A percentile compares a stretch with the other conserved stretches of the same genome.
Conservation (phyloP, 2,797 vertebrate species). For the Gymnoscopelus braueri region DNA sequence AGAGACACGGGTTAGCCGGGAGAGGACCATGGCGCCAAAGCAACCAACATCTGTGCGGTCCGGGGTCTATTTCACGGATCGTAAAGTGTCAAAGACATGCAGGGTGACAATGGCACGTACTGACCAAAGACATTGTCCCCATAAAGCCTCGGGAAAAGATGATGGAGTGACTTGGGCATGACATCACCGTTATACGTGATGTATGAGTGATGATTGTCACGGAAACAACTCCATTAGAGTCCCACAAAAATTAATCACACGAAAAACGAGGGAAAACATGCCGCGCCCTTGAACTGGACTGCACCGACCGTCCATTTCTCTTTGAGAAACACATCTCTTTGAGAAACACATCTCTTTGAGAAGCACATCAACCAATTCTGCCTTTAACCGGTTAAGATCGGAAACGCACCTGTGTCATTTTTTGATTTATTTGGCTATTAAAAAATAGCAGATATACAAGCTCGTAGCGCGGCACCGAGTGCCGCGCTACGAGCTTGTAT, state of each 20-base stretch:
- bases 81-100: slow-evolving; percentile 64
- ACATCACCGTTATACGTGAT: slow-evolving; percentile 45
- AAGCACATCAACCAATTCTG: too few species aligned
- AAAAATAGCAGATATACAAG: too few species aligned
- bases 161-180: slow-evolving; percentile 48
- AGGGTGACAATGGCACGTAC: slow-evolving; percentile 47
- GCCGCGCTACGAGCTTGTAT: too few species aligned
- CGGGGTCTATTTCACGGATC: slow-evolving; percentile 67
- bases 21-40: slow-evolving; percentile 26
- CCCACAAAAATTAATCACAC: slow-evolving; percentile 10
- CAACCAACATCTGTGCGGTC: slow-evolving; percentile 33
- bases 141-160: slow-evolving; percentile 49
- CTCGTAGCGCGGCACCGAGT: too few species aligned
- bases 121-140: slow-evolving; percentile 43
- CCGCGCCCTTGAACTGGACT: too few species aligned
- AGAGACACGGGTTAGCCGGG: not conserved
- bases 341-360: too few species aligned
- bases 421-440: too few species aligned
- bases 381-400: too few species aligned
- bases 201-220: slow-evolving; percentile 42
- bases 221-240: slow-evolving; percentile 36
- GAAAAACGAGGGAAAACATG: not conserved
- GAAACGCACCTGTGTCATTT: too few species aligned
- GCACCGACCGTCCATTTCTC: too few species aligned
- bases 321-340: too few species aligned